Base-by-base conservation (phyloP, 1,140 invertebrate species). In the Charaxes varanes region DNA sequence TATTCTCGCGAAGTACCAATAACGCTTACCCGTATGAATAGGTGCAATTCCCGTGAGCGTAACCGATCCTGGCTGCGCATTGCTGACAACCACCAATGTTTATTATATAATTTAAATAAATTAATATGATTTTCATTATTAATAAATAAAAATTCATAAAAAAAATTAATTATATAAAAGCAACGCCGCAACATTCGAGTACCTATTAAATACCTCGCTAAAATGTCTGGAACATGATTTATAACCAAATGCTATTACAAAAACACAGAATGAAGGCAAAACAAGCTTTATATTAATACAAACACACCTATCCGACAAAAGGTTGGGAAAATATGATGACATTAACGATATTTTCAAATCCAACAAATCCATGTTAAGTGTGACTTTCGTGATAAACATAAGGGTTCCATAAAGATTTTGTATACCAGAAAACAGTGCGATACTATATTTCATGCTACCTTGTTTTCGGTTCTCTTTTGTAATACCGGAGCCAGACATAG, bases 61-160 rank as follows among this genome's bases (percentile, higher is more conserved):
- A n/a, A 76, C 68, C 0, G 76, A 51, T n/a, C 67, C 71, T 0
- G 76, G 78, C 34, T 81, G 74, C 7, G 76, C 73, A 28, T 53
- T 64, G 52, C 80, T 74, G 34, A 81, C 76, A 3, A 84, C 79
- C 12, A 81, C 77, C 16, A 84, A n/a, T n/a, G n/a, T n/a, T n/a
- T n/a, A n/a, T n/a, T n/a, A n/a, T n/a, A n/a, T n/a, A n/a, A n/a
- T n/a, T n/a, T n/a, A n/a, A n/a, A n/a, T n/a, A n/a, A n/a, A n/a
- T n/a, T n/a, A n/a, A n/a, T n/a, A n/a, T n/a, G n/a, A n/a, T n/a
- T n/a, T n/a, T n/a, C n/a, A n/a, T n/a, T n/a, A n/a, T n/a, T n/a
- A n/a, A n/a, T n/a, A n/a, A n/a, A n/a, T n/a, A n/a, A n/a, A n/a
- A n/a, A n/a, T n/a, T n/a, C n/a, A n/a, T n/a, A n/a, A n/a, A n/a